These are phyloP conservation scores for Bubo scandiacus DNA, from an alignment of 2,113 vertebrate genomes.

Conservation along the genomic window DNA sequence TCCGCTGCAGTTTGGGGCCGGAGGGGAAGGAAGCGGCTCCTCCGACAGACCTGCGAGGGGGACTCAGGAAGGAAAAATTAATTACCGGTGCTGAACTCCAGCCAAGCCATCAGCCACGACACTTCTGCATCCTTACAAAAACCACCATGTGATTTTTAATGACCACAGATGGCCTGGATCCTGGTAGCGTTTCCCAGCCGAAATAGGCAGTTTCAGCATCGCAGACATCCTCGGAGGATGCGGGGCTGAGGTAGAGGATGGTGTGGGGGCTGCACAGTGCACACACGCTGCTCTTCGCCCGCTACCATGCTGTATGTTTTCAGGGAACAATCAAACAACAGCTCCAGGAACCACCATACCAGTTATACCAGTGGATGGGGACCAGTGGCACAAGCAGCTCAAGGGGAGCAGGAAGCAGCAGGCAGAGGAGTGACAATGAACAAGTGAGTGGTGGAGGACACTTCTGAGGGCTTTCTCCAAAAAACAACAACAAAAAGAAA, in stretches of 20 bases:
- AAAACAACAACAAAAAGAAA: neutral
- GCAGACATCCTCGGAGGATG: rapidly evolving
- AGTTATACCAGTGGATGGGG: neutral
- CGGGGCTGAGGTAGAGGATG: rapidly evolving
- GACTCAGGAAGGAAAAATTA: conserved; percentile 29
- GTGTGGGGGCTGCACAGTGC: neutral
- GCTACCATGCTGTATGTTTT: rapidly evolving
- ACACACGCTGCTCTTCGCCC: neutral
- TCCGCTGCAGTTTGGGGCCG: neutral
- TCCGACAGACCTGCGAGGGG: neutral
- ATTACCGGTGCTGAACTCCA: neutral
- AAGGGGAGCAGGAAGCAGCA: rapidly evolving
- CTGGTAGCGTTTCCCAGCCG: neutral
- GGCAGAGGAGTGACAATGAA: neutral
- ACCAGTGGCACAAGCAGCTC: neutral
- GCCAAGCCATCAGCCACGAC: conserved; percentile 29
- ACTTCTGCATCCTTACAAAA: neutral
- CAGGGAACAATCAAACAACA: neutral
- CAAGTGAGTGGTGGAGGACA: neutral
- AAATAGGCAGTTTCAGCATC: neutral
- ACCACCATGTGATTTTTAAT: neutral
- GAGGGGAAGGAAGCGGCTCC: neutral
- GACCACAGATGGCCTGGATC: conserved; percentile 39
- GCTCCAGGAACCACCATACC: neutral
- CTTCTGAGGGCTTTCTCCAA: neutral